These are phyloP conservation scores for Diachasmimorpha longicaudata DNA, from an alignment of 1,140 invertebrate genomes.

Conservation along the genomic window DNA sequence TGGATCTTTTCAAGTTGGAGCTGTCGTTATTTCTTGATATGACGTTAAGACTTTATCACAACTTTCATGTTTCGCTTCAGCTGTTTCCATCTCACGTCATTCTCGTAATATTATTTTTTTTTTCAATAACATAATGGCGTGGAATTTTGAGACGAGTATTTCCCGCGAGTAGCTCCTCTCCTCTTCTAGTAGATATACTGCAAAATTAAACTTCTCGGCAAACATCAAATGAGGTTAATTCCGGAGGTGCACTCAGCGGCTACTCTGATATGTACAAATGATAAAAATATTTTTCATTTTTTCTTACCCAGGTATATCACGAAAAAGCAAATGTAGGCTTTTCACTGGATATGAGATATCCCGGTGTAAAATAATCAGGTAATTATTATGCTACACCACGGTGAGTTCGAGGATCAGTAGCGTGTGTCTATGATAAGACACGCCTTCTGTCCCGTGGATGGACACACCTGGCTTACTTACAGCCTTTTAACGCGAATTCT, in stretches of 20 bases:
- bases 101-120: neutral
- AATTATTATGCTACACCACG: slow-evolving; percentile 56
- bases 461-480: slow-evolving; percentile 49
- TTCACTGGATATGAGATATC: slow-evolving; percentile 13
- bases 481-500: slow-evolving; percentile 31
- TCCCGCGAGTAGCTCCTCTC: neutral
- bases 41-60: neutral
- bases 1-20: neutral
- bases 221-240: neutral
- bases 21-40: neutral
- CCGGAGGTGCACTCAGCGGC: neutral
- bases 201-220: neutral
- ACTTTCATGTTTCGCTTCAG: neutral
- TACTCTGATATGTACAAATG: neutral
- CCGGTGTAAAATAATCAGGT: slow-evolving; percentile 46
- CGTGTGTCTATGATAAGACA: slow-evolving; percentile 53
- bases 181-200: neutral
- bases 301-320: neutral
- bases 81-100: neutral
- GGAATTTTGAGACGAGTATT: neutral
- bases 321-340: neutral
- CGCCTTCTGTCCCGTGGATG: slow-evolving; percentile 29
- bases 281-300: neutral
- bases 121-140: neutral
- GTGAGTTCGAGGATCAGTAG: slow-evolving; percentile 43